Evolutionary conservation across 2,113 vertebrate genomes (phyloP).

Genomic region (Pedionomus torquatus): DNA sequence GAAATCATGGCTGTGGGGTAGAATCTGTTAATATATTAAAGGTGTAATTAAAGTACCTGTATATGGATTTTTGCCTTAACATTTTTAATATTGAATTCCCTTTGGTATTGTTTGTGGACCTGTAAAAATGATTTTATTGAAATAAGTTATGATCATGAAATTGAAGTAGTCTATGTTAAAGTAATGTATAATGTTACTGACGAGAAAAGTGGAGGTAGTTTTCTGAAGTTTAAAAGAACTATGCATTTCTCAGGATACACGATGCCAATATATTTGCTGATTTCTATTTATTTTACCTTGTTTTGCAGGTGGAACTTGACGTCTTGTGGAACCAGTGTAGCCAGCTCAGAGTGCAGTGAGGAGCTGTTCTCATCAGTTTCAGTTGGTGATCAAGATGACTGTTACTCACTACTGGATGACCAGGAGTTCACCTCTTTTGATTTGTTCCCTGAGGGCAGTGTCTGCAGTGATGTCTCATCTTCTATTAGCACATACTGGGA

Average conservation of each 20-base stretch:
- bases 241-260: neutral
- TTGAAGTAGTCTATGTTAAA: too few species aligned
- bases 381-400: constrained; percentile 96
- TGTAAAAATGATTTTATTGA: neutral
- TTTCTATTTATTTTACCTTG: constrained; percentile 10
- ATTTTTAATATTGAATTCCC: neutral
- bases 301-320: constrained; percentile 93
- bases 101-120: neutral
- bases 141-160: too few species aligned
- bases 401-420: constrained; percentile 94
- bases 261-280: neutral
- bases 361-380: constrained; percentile 97
- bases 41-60: neutral
- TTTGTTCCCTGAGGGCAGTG: constrained; percentile 95
- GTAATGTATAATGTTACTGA: neutral
- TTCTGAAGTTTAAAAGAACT: neutral
- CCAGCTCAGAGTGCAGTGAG: constrained; percentile 97
- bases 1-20: neutral
- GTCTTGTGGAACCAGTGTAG: constrained; percentile 95
- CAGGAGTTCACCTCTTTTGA: constrained; percentile 97
- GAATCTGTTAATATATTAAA: neutral
- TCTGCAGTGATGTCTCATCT: constrained; percentile 98
- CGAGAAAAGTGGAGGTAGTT: neutral
- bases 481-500: constrained; percentile 99
- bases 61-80: neutral